Evolutionary conservation across 2,113 vertebrate species (phyloP).

Genomic region (Pelobates fuscus): DNA sequence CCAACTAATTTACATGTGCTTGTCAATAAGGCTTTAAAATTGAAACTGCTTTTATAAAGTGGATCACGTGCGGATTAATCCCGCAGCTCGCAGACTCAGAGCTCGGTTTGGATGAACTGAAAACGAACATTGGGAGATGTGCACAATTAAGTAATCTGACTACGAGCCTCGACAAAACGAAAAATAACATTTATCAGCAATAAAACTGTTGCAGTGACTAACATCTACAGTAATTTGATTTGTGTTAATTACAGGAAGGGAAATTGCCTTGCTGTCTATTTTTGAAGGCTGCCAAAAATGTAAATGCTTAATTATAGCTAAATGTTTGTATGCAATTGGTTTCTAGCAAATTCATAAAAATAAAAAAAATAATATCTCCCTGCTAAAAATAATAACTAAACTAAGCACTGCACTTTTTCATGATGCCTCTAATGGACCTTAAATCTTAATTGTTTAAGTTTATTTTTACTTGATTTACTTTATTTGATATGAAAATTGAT

Average conservation of each 20-base stretch:
- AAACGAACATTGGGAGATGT: slow-evolving; percentile 43
- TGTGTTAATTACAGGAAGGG: slow-evolving; percentile 45
- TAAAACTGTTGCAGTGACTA: slow-evolving; percentile 44
- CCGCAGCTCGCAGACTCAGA: slow-evolving; percentile 49
- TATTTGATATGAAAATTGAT: too few relatives aligned
- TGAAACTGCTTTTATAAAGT: slow-evolving; percentile 49
- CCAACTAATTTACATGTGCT: slow-evolving; percentile 48
- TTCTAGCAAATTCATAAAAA: slow-evolving; percentile 2
- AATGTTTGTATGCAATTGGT: slow-evolving; percentile 42
- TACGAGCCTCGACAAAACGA: slow-evolving; percentile 51
- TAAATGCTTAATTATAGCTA: slow-evolving; percentile 39
- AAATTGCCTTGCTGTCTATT: slow-evolving; percentile 47
- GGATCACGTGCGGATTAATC: slow-evolving; percentile 52
- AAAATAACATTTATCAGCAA: slow-evolving; percentile 43
- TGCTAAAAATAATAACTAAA: background rate
- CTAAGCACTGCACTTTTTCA: too few relatives aligned
- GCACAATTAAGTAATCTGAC: slow-evolving; percentile 49
- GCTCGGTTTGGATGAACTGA: slow-evolving; percentile 28
- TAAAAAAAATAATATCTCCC: background rate
- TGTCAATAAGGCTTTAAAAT: slow-evolving; percentile 39
- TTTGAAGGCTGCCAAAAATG: slow-evolving; percentile 41
- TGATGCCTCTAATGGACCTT: too few relatives aligned
- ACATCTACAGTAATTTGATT: slow-evolving; percentile 50
- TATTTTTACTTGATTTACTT: too few relatives aligned
- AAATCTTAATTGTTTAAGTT: too few relatives aligned